phyloP scores from a whole-genome alignment of 1,140 invertebrate genomes.

The Scaptomyza montana region DNA sequence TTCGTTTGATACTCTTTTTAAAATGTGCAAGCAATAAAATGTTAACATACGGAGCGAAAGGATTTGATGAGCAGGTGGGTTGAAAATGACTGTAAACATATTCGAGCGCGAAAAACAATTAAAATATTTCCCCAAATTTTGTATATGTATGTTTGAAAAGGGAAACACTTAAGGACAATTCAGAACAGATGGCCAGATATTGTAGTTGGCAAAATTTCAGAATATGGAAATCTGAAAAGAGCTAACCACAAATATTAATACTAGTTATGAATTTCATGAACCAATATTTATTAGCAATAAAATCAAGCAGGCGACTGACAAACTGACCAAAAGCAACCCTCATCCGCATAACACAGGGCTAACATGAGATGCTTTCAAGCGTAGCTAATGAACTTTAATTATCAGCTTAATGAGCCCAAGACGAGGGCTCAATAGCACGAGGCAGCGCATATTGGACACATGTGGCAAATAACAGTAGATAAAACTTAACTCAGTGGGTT shows the following conservation, averaged over 20 bases:
- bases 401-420: constrained; percentile 32
- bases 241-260: constrained; percentile 65
- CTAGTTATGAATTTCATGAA: constrained; percentile 80
- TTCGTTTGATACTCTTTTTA: constrained; percentile 15
- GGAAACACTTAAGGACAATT: constrained; percentile 7
- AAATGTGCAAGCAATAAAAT: constrained; percentile 78
- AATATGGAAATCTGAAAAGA: constrained; percentile 2
- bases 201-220: too few relatives aligned
- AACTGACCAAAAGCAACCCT: constrained; percentile 38
- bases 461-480: constrained; percentile 2
- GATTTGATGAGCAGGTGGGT: constrained; percentile 41
- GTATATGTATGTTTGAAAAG: neutral
- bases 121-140: constrained; percentile 78
- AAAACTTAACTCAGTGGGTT: neutral
- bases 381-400: constrained; percentile 78
- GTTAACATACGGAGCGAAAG: constrained; percentile 46
- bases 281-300: constrained; percentile 77
- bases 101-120: constrained; percentile 59
- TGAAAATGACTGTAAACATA: constrained; percentile 46
- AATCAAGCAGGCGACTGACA: constrained; percentile 64
- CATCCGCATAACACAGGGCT: constrained; percentile 27
- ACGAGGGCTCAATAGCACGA: neutral
- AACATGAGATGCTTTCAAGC: constrained; percentile 53
- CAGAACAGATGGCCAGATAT: neutral
- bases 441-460: neutral